These are phyloP conservation scores for Ericerus pela DNA, from an alignment of 1,140 invertebrate species.

Conservation along the genomic window DNA sequence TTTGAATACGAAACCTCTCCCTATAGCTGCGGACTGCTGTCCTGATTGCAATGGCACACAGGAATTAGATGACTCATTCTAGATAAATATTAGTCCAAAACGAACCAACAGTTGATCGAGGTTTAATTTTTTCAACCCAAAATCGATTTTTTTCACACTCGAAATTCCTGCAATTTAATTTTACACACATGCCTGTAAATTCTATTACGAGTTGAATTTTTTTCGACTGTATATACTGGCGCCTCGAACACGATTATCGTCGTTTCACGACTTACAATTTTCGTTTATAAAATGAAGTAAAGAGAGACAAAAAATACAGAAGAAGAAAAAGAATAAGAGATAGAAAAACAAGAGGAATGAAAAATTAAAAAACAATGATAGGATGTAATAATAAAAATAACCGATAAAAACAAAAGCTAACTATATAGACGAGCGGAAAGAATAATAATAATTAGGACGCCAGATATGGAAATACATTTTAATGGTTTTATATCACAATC, in stretches of 20 bases:
- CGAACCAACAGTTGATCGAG: no score
- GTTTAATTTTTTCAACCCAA: no score
- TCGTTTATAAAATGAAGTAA: background rate
- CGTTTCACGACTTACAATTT: background rate
- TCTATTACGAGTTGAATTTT: no score
- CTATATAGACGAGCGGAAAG: background rate
- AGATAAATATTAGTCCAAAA: no score
- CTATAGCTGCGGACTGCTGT: no score
- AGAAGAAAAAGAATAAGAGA: background rate
- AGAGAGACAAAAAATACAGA: background rate
- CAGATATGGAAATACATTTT: constrained; percentile 12
- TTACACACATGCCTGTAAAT: no score
- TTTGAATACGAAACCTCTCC: no score
- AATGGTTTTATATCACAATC: constrained; percentile 12
- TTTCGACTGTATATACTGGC: no score
- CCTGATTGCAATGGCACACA: no score
- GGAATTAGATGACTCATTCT: no score
- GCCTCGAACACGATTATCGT: constrained; percentile 3
- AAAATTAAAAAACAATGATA: constrained; percentile 10
- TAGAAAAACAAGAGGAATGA: background rate
- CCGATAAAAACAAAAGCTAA: background rate
- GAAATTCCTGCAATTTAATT: no score
- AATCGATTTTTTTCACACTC: no score
- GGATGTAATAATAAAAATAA: constrained; percentile 8
- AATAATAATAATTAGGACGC: constrained; percentile 12